Percentiles rank a stretch among this genome's conserved stretches.
These are phyloP conservation scores for Caligus rogercresseyi DNA, from an alignment of 1,140 invertebrate genomes.

Conservation along the genomic window DNA sequence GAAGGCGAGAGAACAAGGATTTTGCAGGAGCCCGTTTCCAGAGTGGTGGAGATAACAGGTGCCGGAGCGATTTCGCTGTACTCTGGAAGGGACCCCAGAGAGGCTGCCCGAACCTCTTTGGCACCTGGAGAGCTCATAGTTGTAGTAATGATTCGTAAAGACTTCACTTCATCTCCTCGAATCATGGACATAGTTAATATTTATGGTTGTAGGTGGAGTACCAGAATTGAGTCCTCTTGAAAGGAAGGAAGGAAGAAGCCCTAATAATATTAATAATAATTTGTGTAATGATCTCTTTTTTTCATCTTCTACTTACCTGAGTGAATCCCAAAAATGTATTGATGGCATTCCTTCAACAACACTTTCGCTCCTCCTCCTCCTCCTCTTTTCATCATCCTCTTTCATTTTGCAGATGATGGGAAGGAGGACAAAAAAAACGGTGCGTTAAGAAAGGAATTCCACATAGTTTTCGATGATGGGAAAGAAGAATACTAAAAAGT, in stretches of 20 bases:
- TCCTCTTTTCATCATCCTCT: not conserved
- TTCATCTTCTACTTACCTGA: too few relatives aligned
- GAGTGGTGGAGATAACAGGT: not conserved
- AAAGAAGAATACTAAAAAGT: too few relatives aligned
- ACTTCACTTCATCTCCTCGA: too few relatives aligned
- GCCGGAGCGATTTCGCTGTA: not conserved
- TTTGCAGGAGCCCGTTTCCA: slow-evolving; percentile 3
- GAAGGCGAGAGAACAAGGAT: slow-evolving; percentile 1
- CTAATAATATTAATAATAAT: too few relatives aligned
- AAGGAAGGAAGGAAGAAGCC: too few relatives aligned
- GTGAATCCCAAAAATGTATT: not conserved
- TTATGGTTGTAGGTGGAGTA: too few relatives aligned
- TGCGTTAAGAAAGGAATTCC: not conserved
- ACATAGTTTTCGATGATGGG: not conserved
- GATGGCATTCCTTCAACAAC: not conserved
- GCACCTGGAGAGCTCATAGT: too few relatives aligned
- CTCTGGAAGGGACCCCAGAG: not conserved
- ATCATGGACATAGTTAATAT: not conserved
- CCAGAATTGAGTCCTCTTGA: not conserved
- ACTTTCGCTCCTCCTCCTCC: not conserved
- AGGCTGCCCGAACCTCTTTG: too few relatives aligned
- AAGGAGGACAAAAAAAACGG: too few relatives aligned
- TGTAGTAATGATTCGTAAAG: too few relatives aligned
- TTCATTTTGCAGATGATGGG: not conserved
- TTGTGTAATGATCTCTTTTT: not conserved